A percentile compares a stretch with the other conserved stretches of the same genome.
Evolutionary conservation across 2,797 vertebrate genomes (phyloP).

Genomic region (Falco naumanni): DNA sequence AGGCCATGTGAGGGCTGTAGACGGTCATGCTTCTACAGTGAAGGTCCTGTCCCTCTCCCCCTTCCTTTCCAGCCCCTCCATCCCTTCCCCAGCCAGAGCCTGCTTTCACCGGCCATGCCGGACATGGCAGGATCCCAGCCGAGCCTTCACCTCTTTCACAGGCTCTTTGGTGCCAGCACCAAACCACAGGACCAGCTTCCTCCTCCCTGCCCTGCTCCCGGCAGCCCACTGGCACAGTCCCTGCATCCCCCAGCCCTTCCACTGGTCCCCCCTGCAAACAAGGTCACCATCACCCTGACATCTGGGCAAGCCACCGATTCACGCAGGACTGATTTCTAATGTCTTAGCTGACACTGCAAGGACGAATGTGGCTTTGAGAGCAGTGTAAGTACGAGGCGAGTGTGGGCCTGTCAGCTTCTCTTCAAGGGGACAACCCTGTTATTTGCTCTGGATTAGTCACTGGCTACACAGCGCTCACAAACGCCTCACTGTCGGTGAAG

Average conservation of each 20-base stretch:
- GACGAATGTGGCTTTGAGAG: neutral
- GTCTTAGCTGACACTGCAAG: accelerated
- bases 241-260: neutral
- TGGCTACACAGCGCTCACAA: accelerated
- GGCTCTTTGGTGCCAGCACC: neutral
- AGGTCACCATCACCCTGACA: accelerated
- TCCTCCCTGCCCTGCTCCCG: neutral
- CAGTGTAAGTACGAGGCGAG: accelerated
- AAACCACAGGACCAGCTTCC: neutral
- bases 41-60: neutral
- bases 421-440: neutral
- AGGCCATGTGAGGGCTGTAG: too few species aligned
- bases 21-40: neutral
- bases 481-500: accelerated
- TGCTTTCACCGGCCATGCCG: accelerated
- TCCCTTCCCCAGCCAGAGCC: neutral
- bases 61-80: neutral
- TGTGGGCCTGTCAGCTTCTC: accelerated
- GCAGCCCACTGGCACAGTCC: neutral
- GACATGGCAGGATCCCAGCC: accelerated
- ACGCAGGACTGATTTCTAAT: accelerated
- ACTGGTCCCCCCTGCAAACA: neutral
- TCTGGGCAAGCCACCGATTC: accelerated
- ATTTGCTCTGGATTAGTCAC: neutral
- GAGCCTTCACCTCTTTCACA: neutral